A percentile compares a stretch with the other conserved stretches of the same genome.
Evolutionary conservation across 64 coral and sea anemone genomes (phyloP).

Genomic region (Anthopleura sola): DNA sequence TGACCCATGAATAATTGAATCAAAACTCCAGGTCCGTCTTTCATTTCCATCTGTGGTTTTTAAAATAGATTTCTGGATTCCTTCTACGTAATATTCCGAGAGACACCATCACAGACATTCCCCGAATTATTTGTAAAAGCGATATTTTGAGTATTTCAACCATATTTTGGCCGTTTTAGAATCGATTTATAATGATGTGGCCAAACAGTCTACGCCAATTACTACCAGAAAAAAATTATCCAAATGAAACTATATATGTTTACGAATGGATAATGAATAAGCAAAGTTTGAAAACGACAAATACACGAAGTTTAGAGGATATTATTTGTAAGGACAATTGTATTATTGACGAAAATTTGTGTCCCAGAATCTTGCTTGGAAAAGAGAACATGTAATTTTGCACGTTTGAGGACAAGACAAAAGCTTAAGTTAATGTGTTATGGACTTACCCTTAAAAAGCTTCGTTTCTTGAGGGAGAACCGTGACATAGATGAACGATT

Average conservation of each 20-base stretch:
- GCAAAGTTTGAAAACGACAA: neutral
- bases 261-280: neutral
- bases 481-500: slow-evolving; percentile 13
- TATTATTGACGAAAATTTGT: neutral
- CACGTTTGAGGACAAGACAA: neutral
- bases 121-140: neutral
- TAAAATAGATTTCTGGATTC: neutral
- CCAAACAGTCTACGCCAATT: neutral
- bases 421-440: neutral
- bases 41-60: neutral
- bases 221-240: neutral
- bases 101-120: neutral
- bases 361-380: neutral
- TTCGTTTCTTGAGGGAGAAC: neutral
- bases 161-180: too few species aligned
- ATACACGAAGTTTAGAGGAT: neutral
- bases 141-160: too few species aligned
- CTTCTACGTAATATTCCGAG: neutral
- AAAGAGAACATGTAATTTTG: neutral
- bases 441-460: neutral
- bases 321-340: neutral
- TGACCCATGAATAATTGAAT: neutral
- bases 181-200: neutral
- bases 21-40: neutral
- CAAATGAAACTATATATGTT: neutral